A percentile compares a stretch with the other conserved stretches of the same genome.
phyloP scores from a whole-genome alignment of 1,140 invertebrate species.

The Calephelis virginiensis region DNA sequence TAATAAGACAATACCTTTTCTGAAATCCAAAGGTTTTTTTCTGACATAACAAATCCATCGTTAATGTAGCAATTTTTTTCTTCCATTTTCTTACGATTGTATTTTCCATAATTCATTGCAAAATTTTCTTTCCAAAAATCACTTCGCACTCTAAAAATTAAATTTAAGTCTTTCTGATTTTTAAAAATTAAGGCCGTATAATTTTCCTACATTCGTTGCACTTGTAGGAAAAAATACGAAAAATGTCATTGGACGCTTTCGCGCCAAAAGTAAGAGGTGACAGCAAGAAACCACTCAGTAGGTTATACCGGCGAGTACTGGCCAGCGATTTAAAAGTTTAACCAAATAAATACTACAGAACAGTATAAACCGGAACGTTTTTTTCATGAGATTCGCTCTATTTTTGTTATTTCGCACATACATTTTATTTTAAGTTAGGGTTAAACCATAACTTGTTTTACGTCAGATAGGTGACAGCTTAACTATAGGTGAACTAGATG shows the following conservation, averaged over 20 bases:
- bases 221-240: conserved; percentile 9
- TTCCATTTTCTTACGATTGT: conserved; percentile 29
- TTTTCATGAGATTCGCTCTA: conserved; percentile 20
- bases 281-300: conserved; percentile 30
- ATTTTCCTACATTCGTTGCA: not conserved
- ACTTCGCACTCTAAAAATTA: conserved; percentile 19
- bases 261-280: conserved; percentile 30
- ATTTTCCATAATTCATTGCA: conserved; percentile 25
- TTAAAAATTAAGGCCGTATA: conserved; percentile 6
- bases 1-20: conserved; percentile 31
- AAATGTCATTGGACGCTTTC: conserved; percentile 26
- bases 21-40: conserved; percentile 35
- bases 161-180: not conserved
- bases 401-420: not conserved
- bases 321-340: conserved; percentile 24
- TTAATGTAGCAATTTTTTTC: conserved; percentile 38
- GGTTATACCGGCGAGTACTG: conserved; percentile 34
- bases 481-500: too few relatives aligned
- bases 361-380: conserved; percentile 30
- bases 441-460: not conserved
- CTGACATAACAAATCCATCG: conserved; percentile 41
- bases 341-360: conserved; percentile 37
- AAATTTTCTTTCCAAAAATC: conserved; percentile 17
- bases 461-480: too few relatives aligned
- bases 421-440: not conserved